Evolutionary conservation across 2,888 invertebrate species (phyloP), one percentile per base, ranked within the genome.

Genomic region (Troides helena): DNA sequence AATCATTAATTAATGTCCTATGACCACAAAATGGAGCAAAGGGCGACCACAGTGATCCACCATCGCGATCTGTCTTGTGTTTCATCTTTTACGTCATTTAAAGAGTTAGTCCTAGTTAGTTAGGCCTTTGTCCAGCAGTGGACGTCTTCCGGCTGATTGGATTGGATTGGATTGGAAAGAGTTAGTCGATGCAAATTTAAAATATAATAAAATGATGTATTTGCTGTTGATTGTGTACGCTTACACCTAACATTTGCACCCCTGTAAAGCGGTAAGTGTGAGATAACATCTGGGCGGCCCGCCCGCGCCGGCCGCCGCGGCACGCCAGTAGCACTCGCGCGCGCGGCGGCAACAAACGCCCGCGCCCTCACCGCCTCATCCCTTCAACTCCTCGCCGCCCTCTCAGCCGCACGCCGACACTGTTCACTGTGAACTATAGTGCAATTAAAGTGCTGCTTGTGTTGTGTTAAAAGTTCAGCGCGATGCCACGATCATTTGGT

Each of bases 271-370:
- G 71, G 70, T 68, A 63, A 68, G 70, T 77, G 75, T 74, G 81
- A 84, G 89, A 89, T 89, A 88, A 80, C 84, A 85, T 85, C 87
- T 85, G 85, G 89, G 88, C 88, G 89, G 88, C 83, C 87, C 76
- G 81, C 76, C 78, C 84, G 87, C 84, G 83, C 84, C 84, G 77
- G 72, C 70, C 62, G 68, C 79, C 70, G 6, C 50, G 25, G 23
- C 25, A 39, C 46, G 72, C 77, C 87, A 89, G 89, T 89, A 79
- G 78, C 78, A 73, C 78, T 62, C 78, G 71, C 78, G 84, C 85
- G 84, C 85, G 84, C 88, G 82, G 57, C 69, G 77, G 76, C 78
- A 70, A 69, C 79, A 75, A 81, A 87, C 89, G 88, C 82, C 70
- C 69, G 58, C 53, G 39, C 53, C 50, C 61, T 64, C 59, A 60